These are phyloP conservation scores for Synanceia verrucosa DNA, from an alignment of 2,797 vertebrate species.

Conservation along the genomic window DNA sequence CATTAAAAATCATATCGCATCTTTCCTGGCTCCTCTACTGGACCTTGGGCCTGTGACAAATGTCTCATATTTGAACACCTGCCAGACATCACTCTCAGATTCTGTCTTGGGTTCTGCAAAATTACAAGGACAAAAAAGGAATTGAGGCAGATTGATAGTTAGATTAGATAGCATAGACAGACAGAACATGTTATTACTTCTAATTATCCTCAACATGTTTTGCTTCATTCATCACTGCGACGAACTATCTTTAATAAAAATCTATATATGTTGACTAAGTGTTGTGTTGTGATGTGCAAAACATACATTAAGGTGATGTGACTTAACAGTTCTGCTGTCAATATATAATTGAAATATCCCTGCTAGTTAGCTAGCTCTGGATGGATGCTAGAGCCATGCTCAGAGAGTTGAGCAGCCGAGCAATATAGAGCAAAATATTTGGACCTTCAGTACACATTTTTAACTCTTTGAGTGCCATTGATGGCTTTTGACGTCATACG, in stretches of 20 bases:
- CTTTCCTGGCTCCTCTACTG: slow-evolving; percentile 40
- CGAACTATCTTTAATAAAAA: no score
- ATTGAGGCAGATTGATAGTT: slow-evolving; percentile 4
- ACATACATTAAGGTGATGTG: no score
- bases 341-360: no score
- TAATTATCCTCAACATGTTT: no score
- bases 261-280: no score
- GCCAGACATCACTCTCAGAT: slow-evolving; percentile 43
- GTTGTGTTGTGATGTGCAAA: no score
- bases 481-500: no score
- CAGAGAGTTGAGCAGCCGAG: neutral
- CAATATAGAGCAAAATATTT: neutral
- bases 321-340: no score
- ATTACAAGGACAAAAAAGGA: slow-evolving; percentile 44
- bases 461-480: no score
- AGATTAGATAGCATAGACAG: neutral
- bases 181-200: slow-evolving; percentile 1
- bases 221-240: no score
- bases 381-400: no score
- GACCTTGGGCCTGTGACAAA: slow-evolving; percentile 56
- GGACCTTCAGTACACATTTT: neutral
- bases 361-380: neutral
- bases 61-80: slow-evolving; percentile 57
- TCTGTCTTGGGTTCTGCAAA: slow-evolving; percentile 37
- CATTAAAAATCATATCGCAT: slow-evolving; percentile 60